phyloP scores from a whole-genome alignment of 2,113 vertebrate species.

The Ctenomys sociabilis region DNA sequence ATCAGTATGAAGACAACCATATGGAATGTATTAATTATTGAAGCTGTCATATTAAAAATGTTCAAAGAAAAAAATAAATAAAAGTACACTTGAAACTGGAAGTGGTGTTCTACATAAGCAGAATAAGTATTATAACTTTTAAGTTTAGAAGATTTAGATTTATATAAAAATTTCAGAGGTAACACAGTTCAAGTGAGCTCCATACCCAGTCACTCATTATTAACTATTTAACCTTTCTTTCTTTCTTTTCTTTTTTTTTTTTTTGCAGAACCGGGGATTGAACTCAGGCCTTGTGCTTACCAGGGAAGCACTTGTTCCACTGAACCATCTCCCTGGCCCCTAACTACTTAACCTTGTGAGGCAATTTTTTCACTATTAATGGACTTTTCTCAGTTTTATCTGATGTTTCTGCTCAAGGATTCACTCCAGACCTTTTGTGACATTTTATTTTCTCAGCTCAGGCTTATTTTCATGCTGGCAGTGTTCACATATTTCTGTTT shows the following conservation, averaged over 20 bases:
- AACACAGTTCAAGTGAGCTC: neutral
- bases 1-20: too few relatives aligned
- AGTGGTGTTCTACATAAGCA: neutral
- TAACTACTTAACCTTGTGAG: too few relatives aligned
- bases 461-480: neutral
- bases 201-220: neutral
- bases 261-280: too few relatives aligned
- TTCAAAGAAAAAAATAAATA: too few relatives aligned
- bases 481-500: neutral
- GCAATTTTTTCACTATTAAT: neutral
- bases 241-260: too few relatives aligned
- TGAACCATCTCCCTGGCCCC: too few relatives aligned
- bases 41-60: too few relatives aligned
- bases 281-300: too few relatives aligned
- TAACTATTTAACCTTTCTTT: too few relatives aligned
- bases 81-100: neutral
- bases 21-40: too few relatives aligned
- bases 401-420: neutral
- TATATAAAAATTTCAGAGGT: neutral
- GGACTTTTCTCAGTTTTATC: neutral
- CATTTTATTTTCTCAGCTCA: neutral
- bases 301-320: too few relatives aligned
- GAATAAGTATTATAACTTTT: neutral
- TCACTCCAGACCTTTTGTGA: neutral
- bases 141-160: neutral